These are phyloP conservation scores for Gari tellinella DNA, from an alignment of 2,888 invertebrate species.

Conservation along the genomic window DNA sequence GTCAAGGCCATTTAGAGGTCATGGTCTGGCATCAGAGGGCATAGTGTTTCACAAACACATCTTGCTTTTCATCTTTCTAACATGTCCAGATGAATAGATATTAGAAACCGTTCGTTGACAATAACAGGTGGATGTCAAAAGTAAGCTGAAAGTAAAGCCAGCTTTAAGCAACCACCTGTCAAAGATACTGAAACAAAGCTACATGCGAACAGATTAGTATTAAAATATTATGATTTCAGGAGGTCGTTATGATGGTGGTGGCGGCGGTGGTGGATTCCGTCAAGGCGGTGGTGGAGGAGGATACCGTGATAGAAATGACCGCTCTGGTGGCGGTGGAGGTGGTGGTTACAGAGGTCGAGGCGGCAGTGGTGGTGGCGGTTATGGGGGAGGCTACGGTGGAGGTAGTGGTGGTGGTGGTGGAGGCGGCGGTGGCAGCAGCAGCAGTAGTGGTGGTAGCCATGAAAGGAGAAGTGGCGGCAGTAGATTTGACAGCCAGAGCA, in stretches of 20 bases:
- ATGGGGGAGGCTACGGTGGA: conserved; percentile 30
- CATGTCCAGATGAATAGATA: too few relatives aligned
- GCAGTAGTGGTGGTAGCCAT: conserved; percentile 39
- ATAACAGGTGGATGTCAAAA: too few relatives aligned
- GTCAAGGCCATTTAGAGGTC: not conserved
- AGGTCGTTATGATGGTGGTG: conserved; percentile 14
- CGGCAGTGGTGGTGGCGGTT: not conserved
- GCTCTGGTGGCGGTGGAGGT: not conserved
- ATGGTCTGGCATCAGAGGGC: not conserved
- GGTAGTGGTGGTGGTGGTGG: conserved; percentile 33
- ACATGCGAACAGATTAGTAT: too few relatives aligned
- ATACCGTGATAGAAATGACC: conserved; percentile 12
- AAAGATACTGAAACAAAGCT: too few relatives aligned
- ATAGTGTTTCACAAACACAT: too few relatives aligned
- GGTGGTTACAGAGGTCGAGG: conserved; percentile 4
- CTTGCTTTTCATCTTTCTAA: too few relatives aligned
- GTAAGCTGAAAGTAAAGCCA: too few relatives aligned
- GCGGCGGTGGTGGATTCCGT: conserved; percentile 15
- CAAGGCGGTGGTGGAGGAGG: conserved; percentile 3
- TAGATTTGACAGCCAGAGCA: conserved; percentile 23
- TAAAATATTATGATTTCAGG: too few relatives aligned
- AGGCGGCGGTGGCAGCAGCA: conserved; percentile 27
- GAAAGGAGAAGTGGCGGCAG: conserved; percentile 44
- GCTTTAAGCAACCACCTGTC: too few relatives aligned
- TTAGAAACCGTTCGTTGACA: too few relatives aligned